A percentile compares a stretch with the other conserved stretches of the same genome.
Evolutionary conservation across 92 coral and sea anemone species (phyloP).

Genomic region (Metridium senile): DNA sequence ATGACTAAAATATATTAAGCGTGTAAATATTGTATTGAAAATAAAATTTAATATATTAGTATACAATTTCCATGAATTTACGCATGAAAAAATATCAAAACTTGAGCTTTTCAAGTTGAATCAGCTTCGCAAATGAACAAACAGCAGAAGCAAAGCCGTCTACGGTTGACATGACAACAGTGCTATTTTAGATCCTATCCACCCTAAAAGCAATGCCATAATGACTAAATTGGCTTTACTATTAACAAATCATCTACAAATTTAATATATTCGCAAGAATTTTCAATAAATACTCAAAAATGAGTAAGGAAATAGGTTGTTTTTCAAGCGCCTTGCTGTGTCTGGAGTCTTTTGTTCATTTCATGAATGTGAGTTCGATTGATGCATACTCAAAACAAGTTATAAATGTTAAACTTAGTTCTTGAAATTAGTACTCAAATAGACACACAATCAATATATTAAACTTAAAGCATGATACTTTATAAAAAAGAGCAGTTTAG

Average conservation of each 20-base stretch:
- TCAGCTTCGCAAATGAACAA: constrained; percentile 17
- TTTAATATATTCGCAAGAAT: not conserved
- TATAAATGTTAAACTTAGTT: too few species aligned
- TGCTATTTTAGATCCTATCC: not conserved
- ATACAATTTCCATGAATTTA: too few species aligned
- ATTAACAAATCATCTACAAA: not conserved
- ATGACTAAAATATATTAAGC: too few species aligned
- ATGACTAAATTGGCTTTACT: not conserved
- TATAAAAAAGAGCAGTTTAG: not conserved
- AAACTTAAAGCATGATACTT: not conserved
- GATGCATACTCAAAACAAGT: too few species aligned
- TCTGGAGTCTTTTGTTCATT: constrained; percentile 25
- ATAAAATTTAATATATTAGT: too few species aligned
- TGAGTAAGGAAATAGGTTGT: not conserved
- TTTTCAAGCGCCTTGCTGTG: not conserved
- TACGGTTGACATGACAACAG: constrained; percentile 23
- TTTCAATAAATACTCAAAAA: not conserved
- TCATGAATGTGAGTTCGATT: not conserved
- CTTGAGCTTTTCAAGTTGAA: not conserved
- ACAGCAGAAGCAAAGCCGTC: not conserved
- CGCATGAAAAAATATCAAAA: too few species aligned
- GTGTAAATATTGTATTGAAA: too few species aligned
- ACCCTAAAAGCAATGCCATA: not conserved
- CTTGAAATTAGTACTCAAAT: not conserved
- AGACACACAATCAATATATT: not conserved